Conservation (phyloP, 2,113 vertebrate species). For the Mastomys natalensis region DNA sequence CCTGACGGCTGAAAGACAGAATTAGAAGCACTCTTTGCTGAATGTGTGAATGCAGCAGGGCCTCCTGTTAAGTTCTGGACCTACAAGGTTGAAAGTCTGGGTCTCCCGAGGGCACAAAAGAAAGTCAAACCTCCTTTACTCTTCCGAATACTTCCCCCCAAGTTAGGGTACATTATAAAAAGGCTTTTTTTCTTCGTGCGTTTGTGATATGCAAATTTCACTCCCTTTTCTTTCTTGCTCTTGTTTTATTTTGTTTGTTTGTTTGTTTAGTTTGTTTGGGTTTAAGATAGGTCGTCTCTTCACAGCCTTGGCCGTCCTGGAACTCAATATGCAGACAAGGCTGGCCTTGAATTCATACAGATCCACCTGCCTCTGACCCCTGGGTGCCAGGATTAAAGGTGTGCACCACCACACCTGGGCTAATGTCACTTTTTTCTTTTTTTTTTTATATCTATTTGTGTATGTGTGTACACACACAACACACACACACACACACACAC, state of each 20-base stretch:
- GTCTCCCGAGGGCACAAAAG: constrained; percentile 52
- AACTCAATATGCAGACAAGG: not conserved
- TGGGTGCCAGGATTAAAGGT: not conserved
- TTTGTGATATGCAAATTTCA: not conserved
- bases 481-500: too few relatives aligned
- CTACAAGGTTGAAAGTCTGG: constrained; percentile 17
- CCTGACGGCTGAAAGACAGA: constrained; percentile 77
- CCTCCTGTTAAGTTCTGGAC: constrained; percentile 72
- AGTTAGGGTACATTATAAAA: not conserved
- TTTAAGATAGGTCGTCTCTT: not conserved
- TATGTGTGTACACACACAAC: too few relatives aligned
- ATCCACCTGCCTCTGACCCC: not conserved
- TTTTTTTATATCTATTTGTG: too few relatives aligned
- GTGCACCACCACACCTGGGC: not conserved
- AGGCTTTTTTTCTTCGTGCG: not conserved
- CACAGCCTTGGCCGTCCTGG: not conserved
- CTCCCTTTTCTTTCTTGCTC: too few relatives aligned
- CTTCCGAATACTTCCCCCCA: constrained; percentile 7
- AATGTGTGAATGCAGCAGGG: constrained; percentile 60
- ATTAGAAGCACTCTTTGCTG: constrained; percentile 82
- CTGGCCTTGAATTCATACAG: not conserved
- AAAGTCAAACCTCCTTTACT: constrained; percentile 47
- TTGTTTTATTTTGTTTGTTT: not conserved
- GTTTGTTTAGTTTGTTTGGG: not conserved
- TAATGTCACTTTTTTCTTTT: not conserved